Evolutionary conservation across 64 coral and sea anemone genomes (phyloP), one percentile per base, ranked within the genome.

Genomic region (Orbicella faveolata): DNA sequence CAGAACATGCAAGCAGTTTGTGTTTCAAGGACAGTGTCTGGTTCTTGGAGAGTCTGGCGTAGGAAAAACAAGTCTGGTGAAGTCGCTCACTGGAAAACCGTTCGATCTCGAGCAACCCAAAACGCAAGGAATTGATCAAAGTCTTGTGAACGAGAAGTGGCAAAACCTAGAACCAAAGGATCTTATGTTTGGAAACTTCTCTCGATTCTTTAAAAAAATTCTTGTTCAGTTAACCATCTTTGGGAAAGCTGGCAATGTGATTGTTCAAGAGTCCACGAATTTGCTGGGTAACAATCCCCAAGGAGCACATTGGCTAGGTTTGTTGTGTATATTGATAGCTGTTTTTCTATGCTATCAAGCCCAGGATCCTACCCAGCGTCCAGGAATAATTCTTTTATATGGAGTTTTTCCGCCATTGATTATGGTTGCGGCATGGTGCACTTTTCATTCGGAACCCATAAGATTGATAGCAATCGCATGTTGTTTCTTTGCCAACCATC

Each of bases 61-160:
- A 36, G 89, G 79, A 44, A 90, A 90, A 80, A 90, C 89, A 83
- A 90, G 89, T 62, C 81, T 90, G 66, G 79, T 90, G 4, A 90
- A 75, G 23, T 59, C 89, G 26, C 37, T 83, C 18, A 90, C 51
- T 1, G 90, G 90, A 86, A 67, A 78, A 34, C 18, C 74, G 6
- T 76, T 85, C 82, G 54, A 92, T 66, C 52, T 36, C 6, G 36
- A 48, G 39, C 54, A 92, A 67, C 34, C 73, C 8, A 78, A 86
- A 63, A 92, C 90, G 2, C 72, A 65, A 21, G 82, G 82, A 26
- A 83, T 92, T 19, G 82, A 92, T 36, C 76, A 54, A 39, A 59
- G 63, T 34, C 44, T 84, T 44, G 90, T 91, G 18, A 63, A 84
- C 59, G 9, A 52, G 59, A 78, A 91, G 51, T 92, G 81, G 90